These are phyloP conservation scores for Stichopus horrens DNA, from an alignment of 53 echinoderm and acorn worm species.

Conservation along the genomic window DNA sequence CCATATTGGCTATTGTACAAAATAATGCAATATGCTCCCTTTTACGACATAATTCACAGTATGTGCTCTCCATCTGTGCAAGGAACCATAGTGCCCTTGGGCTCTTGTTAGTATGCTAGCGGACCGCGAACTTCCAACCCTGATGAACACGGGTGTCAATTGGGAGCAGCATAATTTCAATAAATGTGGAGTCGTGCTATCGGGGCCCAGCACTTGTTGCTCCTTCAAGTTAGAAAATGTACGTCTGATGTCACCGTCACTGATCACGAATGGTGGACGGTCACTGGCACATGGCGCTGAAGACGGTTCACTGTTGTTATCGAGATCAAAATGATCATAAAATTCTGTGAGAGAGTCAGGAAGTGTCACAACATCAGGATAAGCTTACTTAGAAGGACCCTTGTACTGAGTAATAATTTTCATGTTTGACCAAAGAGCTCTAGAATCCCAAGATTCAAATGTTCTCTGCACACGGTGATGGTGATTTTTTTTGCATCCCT, in stretches of 20 bases:
- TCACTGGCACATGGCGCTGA: not conserved
- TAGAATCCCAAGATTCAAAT: not conserved
- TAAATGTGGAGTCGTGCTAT: not conserved
- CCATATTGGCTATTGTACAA: no score
- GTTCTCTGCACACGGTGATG: not conserved
- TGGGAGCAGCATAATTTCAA: not conserved
- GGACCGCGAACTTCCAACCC: no score
- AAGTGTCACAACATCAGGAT: not conserved
- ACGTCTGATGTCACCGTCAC: not conserved
- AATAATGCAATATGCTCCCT: no score
- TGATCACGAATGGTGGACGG: not conserved
- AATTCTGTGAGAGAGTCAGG: not conserved
- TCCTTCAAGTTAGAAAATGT: not conserved
- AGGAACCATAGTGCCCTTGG: no score
- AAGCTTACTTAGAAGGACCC: not conserved
- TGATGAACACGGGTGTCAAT: not conserved
- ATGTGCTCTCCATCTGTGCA: no score
- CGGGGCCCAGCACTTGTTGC: not conserved
- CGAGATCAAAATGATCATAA: not conserved
- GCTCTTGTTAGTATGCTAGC: no score
- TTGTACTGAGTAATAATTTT: not conserved
- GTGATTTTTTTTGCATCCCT: not conserved
- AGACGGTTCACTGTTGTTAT: not conserved
- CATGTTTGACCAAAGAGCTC: not conserved
- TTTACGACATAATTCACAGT: no score